Evolutionary conservation across 2,888 invertebrate genomes (phyloP), one percentile per base, ranked within the genome.

Genomic region (Sussaba pulchella): DNA sequence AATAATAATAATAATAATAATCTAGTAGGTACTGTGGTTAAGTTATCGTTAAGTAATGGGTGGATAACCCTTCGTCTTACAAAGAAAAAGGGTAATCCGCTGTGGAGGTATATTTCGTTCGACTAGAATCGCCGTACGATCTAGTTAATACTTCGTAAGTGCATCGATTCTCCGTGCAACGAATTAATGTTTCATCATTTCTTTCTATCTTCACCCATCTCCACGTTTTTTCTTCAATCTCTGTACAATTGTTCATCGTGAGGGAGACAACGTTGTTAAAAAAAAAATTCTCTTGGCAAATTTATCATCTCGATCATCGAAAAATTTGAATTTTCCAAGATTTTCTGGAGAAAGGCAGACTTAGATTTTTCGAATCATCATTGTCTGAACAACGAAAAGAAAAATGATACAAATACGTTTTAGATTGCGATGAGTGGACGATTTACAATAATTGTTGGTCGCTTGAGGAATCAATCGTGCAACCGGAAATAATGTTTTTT

Each of bases 41-140:
- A 87, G 85, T 86, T 86, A 85, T 77, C 77, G 83, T 83, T 82
- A 84, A 82, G 83, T 83, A 81, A 83, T 84, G 71, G 80, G 81
- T 79, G 69, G 75, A 82, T 73, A 63, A 54, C 79, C 81, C 77
- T 80, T 69, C 52, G 67, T 61, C 64, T 72, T 61, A 52, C 19
- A 76, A 76, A 78, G 47, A 69, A 71, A 78, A 76, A 83, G 83
- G 82, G 81, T 59, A 76, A 85, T 59, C 70, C 69, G 63, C 83
- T 87, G 85, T 87, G 88, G 90, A 91, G 91, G 91, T 91, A 92
- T 91, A 88, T 90, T n/a, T 85, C 86, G 88, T 88, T 90, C 89
- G 91, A 91, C 91, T 91, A 91, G 91, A 91, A 89, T 86, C 91
- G 91, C 90, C 89, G 89, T 88, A 91, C 89, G 88, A 88, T 85